These are phyloP conservation scores for Condylostylus longicornis DNA, from an alignment of 1,140 invertebrate genomes.

Conservation along the genomic window DNA sequence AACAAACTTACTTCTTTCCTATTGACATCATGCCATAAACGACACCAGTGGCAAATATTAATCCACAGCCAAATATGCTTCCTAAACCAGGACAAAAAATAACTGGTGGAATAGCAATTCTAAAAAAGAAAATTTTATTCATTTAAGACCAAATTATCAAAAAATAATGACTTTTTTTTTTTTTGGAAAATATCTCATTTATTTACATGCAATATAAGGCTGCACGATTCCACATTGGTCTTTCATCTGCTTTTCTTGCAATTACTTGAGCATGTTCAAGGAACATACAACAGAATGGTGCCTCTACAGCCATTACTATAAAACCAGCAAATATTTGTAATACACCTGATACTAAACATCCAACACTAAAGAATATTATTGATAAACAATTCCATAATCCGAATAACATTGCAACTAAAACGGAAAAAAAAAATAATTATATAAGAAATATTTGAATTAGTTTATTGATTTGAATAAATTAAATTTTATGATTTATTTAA, in stretches of 20 bases:
- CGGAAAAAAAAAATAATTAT: slow-evolving; percentile 11
- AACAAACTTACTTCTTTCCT: slow-evolving; percentile 82
- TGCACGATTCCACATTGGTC: slow-evolving; percentile 84
- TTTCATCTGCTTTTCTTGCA: slow-evolving; percentile 61
- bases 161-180: background rate
- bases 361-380: slow-evolving; percentile 47
- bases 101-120: slow-evolving; percentile 59
- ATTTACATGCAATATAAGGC: slow-evolving; percentile 70
- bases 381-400: slow-evolving; percentile 64
- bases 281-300: slow-evolving; percentile 88
- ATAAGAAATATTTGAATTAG: background rate
- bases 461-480: background rate
- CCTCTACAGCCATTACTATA: slow-evolving; percentile 71
- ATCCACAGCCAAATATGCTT: slow-evolving; percentile 70
- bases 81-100: slow-evolving; percentile 58
- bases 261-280: slow-evolving; percentile 80
- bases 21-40: slow-evolving; percentile 89
- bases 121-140: slow-evolving; percentile 32
- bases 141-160: slow-evolving; percentile 1
- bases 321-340: slow-evolving; percentile 82
- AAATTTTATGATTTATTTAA: background rate
- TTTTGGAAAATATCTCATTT: slow-evolving; percentile 1
- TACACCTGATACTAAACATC: slow-evolving; percentile 65
- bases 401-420: slow-evolving; percentile 74
- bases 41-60: slow-evolving; percentile 76